These are phyloP conservation scores for Halocynthia aurantium DNA, from an alignment of 23 tunicate species.

Conservation along the genomic window DNA sequence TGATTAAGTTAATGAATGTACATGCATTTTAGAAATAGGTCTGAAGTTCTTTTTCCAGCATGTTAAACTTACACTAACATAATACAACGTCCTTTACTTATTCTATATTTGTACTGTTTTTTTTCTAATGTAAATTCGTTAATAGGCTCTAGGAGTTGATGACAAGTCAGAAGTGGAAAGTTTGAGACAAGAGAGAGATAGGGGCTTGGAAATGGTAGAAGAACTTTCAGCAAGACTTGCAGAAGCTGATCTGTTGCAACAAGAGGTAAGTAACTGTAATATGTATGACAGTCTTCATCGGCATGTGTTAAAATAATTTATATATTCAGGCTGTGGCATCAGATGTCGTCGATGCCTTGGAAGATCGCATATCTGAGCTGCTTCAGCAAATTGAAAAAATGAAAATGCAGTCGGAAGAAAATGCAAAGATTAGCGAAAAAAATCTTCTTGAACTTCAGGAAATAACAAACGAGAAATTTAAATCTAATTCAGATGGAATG, in stretches of 20 bases:
- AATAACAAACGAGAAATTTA: neutral
- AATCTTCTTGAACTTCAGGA: constrained; percentile 1
- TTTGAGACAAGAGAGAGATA: constrained; percentile 22
- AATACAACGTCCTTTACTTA: no score
- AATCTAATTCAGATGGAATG: neutral
- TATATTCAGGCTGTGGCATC: no score
- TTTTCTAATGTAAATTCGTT: neutral
- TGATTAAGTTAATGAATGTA: no score
- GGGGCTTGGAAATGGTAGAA: neutral
- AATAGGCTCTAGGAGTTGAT: constrained; percentile 53
- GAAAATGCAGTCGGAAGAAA: constrained; percentile 14
- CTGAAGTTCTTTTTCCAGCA: no score
- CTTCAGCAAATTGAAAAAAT: constrained; percentile 16
- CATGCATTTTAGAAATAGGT: neutral
- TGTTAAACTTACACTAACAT: no score
- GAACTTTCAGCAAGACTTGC: constrained; percentile 15
- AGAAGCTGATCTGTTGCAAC: constrained; percentile 18
- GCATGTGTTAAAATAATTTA: no score
- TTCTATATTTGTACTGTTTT: no score
- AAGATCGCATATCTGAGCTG: constrained; percentile 28
- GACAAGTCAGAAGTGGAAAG: constrained; percentile 56
- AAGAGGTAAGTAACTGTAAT: neutral
- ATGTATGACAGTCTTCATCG: no score
- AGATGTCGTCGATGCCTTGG: neutral
- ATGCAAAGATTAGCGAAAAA: constrained; percentile 1